These are phyloP conservation scores for Lepus americanus DNA, from an alignment of 2,113 vertebrate genomes.

Conservation along the genomic window DNA sequence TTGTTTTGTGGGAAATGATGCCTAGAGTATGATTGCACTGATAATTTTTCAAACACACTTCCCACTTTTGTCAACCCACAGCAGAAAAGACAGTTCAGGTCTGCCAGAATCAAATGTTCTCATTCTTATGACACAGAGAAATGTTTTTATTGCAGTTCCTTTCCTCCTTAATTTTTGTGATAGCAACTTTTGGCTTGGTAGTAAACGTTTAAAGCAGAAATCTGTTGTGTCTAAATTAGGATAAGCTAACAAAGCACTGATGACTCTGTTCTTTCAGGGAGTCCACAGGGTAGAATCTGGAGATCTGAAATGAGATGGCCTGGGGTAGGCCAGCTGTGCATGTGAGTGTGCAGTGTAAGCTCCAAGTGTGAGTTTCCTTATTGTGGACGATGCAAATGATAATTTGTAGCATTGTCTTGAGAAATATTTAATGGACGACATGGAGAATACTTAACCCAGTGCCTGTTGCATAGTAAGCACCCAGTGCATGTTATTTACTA, in stretches of 20 bases:
- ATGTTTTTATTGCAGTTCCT: not conserved
- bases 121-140: not conserved
- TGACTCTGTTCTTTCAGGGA: not conserved
- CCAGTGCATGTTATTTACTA: not conserved
- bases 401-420: not conserved
- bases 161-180: not conserved
- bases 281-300: not conserved
- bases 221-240: not conserved
- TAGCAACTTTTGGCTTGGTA: not conserved
- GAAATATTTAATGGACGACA: not conserved
- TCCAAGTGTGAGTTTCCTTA: not conserved
- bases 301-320: not conserved
- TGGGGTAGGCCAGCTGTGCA: not conserved
- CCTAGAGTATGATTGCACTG: not conserved
- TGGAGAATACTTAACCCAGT: not conserved
- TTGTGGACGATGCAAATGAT: not conserved
- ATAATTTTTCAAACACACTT: not conserved
- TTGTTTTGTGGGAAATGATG: conserved; percentile 33
- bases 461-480: not conserved
- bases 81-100: not conserved
- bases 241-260: not conserved
- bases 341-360: rapidly evolving
- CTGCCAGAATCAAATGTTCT: not conserved
- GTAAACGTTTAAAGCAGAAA: not conserved
- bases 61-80: not conserved